Evolutionary conservation across 2,797 vertebrate genomes (phyloP).

Genomic region (Rhinoraja longicauda): DNA sequence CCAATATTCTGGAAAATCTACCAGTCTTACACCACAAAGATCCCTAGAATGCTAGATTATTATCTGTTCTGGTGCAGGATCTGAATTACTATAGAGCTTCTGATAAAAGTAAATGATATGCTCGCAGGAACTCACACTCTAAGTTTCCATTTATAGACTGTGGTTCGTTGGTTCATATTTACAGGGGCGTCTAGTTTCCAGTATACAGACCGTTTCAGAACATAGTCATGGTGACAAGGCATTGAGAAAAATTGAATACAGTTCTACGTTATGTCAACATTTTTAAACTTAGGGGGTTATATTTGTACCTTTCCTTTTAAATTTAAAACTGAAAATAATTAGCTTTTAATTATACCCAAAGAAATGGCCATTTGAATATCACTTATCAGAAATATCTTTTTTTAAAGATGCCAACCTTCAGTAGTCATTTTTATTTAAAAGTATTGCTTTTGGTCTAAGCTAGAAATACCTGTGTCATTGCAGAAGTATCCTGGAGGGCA

Average conservation of each 20-base stretch:
- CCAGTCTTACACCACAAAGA: too few species aligned
- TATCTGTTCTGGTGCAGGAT: background rate
- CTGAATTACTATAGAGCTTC: background rate
- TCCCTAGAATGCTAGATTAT: too few species aligned
- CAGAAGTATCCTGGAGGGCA: constrained; percentile 75
- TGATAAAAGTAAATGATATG: background rate
- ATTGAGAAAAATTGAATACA: background rate
- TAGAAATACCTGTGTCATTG: constrained; percentile 62
- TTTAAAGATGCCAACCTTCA: background rate
- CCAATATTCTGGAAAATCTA: too few species aligned
- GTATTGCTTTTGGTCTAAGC: too few species aligned
- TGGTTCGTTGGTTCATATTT: background rate
- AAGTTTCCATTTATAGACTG: background rate
- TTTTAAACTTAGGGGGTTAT: background rate
- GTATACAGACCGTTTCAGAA: background rate
- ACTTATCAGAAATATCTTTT: background rate
- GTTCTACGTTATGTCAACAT: background rate
- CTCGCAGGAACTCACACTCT: background rate
- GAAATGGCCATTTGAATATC: background rate
- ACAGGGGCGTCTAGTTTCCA: background rate
- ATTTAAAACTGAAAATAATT: background rate
- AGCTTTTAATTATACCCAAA: background rate
- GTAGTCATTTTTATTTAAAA: background rate
- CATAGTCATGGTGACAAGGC: background rate
- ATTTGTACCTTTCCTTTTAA: background rate